phyloP scores from a whole-genome alignment of 2,797 vertebrate species.

The Pygocentrus nattereri region DNA sequence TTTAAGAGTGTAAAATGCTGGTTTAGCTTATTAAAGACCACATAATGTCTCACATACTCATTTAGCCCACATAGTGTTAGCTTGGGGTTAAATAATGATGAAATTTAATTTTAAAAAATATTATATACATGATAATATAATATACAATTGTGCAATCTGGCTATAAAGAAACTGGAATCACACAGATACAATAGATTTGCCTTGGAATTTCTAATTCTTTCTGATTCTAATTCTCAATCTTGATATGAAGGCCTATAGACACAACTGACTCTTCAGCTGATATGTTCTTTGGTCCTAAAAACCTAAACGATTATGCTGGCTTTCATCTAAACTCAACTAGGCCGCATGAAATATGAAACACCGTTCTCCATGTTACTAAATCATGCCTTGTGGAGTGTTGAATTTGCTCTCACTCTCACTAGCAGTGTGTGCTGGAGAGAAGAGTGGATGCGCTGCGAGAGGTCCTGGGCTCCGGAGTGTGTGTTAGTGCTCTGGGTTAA shows the following conservation, averaged over 20 bases:
- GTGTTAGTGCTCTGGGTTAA: constrained; percentile 71
- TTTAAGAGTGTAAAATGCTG: no score
- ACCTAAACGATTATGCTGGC: background rate
- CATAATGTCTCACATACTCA: no score
- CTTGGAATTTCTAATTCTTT: background rate
- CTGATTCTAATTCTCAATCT: background rate
- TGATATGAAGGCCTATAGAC: background rate
- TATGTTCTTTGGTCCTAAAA: background rate
- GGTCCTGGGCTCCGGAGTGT: constrained; percentile 56
- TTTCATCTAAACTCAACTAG: background rate
- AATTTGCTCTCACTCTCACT: background rate
- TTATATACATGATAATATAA: no score
- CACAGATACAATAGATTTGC: no score
- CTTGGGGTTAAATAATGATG: no score
- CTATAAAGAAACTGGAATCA: no score
- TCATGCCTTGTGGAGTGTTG: background rate
- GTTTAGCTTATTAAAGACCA: no score
- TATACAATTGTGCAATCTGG: no score
- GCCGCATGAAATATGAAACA: background rate
- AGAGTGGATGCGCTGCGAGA: constrained; percentile 28
- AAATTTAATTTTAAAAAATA: no score
- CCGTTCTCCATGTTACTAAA: background rate
- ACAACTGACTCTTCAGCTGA: background rate
- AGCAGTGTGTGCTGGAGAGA: constrained; percentile 39
- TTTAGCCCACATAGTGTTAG: no score